These are phyloP conservation scores for Chrysocyon brachyurus DNA, from an alignment of 2,797 vertebrate species.

Conservation along the genomic window DNA sequence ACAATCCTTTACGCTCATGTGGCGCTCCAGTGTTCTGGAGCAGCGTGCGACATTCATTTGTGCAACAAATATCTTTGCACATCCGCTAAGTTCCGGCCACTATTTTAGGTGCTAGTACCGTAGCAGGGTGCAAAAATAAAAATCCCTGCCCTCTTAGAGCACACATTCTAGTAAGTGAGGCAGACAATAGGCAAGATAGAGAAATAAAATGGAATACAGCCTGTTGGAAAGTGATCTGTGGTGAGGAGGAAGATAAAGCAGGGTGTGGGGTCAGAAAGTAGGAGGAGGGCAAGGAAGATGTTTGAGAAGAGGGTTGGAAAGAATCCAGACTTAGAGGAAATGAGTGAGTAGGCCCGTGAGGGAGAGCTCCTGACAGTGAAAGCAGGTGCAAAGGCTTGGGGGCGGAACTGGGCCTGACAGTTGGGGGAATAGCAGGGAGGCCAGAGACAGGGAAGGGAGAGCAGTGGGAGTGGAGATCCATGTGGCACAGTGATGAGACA, in stretches of 20 bases:
- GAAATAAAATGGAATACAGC: background rate
- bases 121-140: background rate
- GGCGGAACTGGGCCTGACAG: background rate
- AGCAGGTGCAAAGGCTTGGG: background rate
- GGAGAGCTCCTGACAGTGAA: background rate
- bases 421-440: background rate
- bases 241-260: background rate
- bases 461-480: background rate
- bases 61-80: background rate
- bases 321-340: background rate
- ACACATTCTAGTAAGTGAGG: background rate
- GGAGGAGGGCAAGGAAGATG: background rate
- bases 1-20: background rate
- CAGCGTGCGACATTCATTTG: background rate
- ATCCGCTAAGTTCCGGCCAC: background rate
- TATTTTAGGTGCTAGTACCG: background rate
- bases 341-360: background rate
- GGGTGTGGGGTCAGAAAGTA: background rate
- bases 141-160: background rate
- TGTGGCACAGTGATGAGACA: background rate
- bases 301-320: background rate
- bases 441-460: background rate
- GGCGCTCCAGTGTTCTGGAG: background rate
- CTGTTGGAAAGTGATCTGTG: accelerated
- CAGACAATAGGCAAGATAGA: background rate